Evolutionary conservation across 2,888 invertebrate genomes (phyloP), one percentile per base, ranked within the genome.

Genomic region (Rugalucina vietnamica): DNA sequence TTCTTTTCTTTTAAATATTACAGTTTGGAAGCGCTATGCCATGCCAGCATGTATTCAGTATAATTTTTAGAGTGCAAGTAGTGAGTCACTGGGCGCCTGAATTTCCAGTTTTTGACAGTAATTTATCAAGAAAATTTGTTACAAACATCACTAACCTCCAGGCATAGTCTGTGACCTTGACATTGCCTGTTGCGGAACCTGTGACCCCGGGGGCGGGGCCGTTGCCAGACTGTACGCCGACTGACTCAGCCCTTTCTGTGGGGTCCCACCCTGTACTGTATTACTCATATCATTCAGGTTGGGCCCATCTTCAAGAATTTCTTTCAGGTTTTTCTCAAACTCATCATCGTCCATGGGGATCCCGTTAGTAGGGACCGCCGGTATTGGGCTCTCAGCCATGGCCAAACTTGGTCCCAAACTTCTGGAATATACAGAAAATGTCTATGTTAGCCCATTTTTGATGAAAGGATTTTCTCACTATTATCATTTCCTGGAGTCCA

Each of bases 291-390:
- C 93, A 78, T 92, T 92, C 36, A 94, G 89, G 76, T 87, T 90
- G 5, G 93, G 94, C 8, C 92, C 94, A 84, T 94, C 94, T 73
- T 94, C 93, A 84, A 94, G 85, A 87, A 94, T 94, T 78, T 94
- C 94, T 72, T 93, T 92, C 54, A 94, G 87, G 78, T 94, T 94
- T 54, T 91, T 86, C 82, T 94, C 94, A 91, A 94, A 94, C 43
- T 91, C 92, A 85, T 93, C 93, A 69, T 93, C 93, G 74, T 92
- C 92, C 70, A 86, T 88, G 4, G 86, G 84, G 36, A 88, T 88
- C 24, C 89, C 90, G 77, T 90, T 87, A 75, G 87, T 75, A 65
- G 81, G 82, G 75, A 81, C 75, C 57, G 87, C 84, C 73, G 84
- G 79, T 18, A 81, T 76, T 79, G 78, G 54, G 81, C 77, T 83